Base-by-base conservation (phyloP, 2,888 invertebrate species). In the Ommatoiulus sabulosus region DNA sequence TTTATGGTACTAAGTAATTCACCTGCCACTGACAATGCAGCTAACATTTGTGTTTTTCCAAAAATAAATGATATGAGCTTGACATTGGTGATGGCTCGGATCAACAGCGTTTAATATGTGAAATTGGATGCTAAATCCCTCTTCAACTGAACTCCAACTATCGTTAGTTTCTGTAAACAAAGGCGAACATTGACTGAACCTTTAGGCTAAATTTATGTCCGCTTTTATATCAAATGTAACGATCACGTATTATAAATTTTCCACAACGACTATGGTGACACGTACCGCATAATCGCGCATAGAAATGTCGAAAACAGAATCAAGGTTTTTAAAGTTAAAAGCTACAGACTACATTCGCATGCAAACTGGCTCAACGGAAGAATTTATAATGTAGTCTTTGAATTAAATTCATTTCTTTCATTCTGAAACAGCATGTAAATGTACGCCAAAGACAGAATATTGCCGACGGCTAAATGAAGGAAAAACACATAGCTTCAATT, bases 131-230 rank as follows among this genome's bases (percentile, higher is more conserved):
- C 63, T n/a, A 63, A 63, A n/a, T 63, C 63, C 7, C 17, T 7
- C 5, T 63, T 20, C n/a, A 63, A 3, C 63, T 20, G 6, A 63
- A 63, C n/a, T 7, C 20, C n/a, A 63, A 8, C 63, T 20, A 6
- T 63, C n/a, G 20, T 7, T 20, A 63, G 63, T 63, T 63, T 20
- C 63, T 20, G 20, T n/a, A 63, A 63, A 63, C 20, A 63, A 63
- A 63, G 63, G 20, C 63, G 63, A 63, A 63, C n/a, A 63, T 63
- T 63, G n/a, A 63, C 20, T 63, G 63, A 63, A 63, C 63, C n/a
- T 63, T 63, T 63, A 20, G 63, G n/a, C 3, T n/a, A 63, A n/a
- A 63, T 63, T 63, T 63, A 63, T 63, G 63, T 7, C n/a, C n/a
- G 63, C 63, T 63, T 63, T 63, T 63, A 63, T 63, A 63, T 63